phyloP scores from a whole-genome alignment of 2,888 invertebrate species.

The Eudemis profundana region DNA sequence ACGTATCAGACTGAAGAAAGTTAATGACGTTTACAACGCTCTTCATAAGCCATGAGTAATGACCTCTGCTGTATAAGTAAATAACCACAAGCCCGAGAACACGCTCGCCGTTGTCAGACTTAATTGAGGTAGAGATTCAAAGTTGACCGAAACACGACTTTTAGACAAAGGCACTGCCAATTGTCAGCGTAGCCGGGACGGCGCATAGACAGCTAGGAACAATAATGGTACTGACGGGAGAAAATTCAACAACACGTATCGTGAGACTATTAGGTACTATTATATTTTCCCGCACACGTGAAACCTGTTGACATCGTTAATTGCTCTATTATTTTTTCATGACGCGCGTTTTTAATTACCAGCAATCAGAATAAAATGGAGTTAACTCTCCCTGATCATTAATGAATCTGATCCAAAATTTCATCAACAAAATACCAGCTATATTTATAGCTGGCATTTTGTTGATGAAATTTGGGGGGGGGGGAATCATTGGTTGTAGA shows the following conservation, averaged over 20 bases:
- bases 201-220: slow-evolving; percentile 58
- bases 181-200: slow-evolving; percentile 58
- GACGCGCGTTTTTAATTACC: slow-evolving; percentile 18
- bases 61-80: slow-evolving; percentile 70
- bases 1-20: slow-evolving; percentile 70
- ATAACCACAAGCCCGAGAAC: slow-evolving; percentile 71
- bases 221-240: slow-evolving; percentile 64
- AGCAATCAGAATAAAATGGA: slow-evolving; percentile 18
- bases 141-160: slow-evolving; percentile 68
- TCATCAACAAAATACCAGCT: slow-evolving; percentile 5
- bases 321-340: slow-evolving; percentile 34
- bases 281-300: slow-evolving; percentile 38
- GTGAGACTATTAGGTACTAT: slow-evolving; percentile 59
- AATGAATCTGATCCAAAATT: no score
- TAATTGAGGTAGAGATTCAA: slow-evolving; percentile 73
- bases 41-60: slow-evolving; percentile 73
- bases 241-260: slow-evolving; percentile 59
- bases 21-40: slow-evolving; percentile 67
- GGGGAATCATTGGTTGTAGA: background rate
- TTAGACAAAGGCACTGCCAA: slow-evolving; percentile 73
- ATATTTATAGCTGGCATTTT: slow-evolving; percentile 6
- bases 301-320: slow-evolving; percentile 29
- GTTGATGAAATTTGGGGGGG: no score
- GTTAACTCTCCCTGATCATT: background rate
- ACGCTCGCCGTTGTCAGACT: slow-evolving; percentile 67